phyloP scores from a whole-genome alignment of 2,888 invertebrate species.

The Eupithecia exiguata region DNA sequence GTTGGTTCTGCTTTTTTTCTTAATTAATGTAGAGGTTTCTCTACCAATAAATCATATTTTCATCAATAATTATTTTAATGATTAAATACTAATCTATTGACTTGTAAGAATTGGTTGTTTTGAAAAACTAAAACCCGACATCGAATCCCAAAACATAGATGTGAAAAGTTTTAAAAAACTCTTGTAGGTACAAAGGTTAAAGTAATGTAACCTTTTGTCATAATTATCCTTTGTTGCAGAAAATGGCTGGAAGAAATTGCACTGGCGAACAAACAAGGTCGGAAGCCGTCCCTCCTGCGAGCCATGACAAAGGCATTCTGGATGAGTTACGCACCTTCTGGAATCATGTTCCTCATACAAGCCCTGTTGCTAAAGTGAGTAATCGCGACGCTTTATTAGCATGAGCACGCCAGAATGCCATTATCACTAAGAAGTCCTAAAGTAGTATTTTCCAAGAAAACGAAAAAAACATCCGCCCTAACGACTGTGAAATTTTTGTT shows the following conservation, averaged over 20 bases:
- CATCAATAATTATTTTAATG: background rate
- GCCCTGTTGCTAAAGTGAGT: slow-evolving; percentile 79
- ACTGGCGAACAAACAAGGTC: slow-evolving; percentile 79
- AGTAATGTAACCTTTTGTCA: background rate
- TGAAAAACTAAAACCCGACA: too few relatives aligned
- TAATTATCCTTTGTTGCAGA: slow-evolving; percentile 70
- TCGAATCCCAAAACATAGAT: too few relatives aligned
- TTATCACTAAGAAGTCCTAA: slow-evolving; percentile 35
- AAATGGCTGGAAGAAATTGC: slow-evolving; percentile 87
- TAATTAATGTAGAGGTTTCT: background rate
- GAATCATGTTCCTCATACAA: slow-evolving; percentile 85
- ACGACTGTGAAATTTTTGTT: background rate
- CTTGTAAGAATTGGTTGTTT: too few relatives aligned
- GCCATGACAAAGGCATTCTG: slow-evolving; percentile 87
- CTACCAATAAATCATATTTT: background rate
- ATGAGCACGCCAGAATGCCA: slow-evolving; percentile 49
- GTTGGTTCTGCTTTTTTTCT: background rate
- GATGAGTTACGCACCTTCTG: slow-evolving; percentile 87
- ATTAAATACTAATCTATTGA: too few relatives aligned
- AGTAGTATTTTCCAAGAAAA: slow-evolving; percentile 15
- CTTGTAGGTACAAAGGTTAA: background rate
- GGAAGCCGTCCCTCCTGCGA: slow-evolving; percentile 85
- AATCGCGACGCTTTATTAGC: slow-evolving; percentile 46
- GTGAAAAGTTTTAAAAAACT: too few relatives aligned
- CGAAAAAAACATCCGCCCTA: slow-evolving; percentile 15